These are phyloP conservation scores for Scalopus aquaticus DNA, from an alignment of 2,113 vertebrate genomes.

Conservation along the genomic window DNA sequence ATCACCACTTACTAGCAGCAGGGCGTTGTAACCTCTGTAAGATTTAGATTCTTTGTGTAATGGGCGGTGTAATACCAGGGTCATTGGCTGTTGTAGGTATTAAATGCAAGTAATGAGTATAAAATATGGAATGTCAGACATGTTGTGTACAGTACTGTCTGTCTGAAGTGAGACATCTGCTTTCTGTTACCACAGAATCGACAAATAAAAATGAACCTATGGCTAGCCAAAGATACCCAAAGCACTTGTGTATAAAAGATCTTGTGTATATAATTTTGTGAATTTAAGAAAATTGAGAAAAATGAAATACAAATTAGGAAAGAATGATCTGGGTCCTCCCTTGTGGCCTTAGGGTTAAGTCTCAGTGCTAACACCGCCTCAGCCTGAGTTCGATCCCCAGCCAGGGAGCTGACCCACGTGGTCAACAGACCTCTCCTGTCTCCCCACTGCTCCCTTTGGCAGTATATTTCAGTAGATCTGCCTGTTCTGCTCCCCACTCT, in stretches of 20 bases:
- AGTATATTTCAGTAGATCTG: too few species aligned
- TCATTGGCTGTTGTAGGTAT: neutral
- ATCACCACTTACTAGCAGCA: neutral
- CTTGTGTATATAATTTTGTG: neutral
- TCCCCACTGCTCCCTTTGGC: too few species aligned
- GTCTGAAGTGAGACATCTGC: neutral
- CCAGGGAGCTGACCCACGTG: too few species aligned
- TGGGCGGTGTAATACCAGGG: neutral
- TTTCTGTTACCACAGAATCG: neutral
- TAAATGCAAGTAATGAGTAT: neutral
- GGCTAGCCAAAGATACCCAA: neutral
- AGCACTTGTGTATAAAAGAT: neutral
- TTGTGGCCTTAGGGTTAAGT: too few species aligned
- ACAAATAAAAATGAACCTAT: neutral
- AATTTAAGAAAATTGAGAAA: constrained; percentile 4
- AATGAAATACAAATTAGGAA: neutral
- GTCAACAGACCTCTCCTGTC: too few species aligned
- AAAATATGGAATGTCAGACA: neutral
- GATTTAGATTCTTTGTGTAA: neutral
- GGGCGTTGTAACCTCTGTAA: neutral
- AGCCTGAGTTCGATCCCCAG: too few species aligned
- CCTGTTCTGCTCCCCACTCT: too few species aligned
- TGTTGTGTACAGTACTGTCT: neutral
- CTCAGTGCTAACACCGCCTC: too few species aligned
- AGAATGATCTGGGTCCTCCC: neutral